Base-by-base conservation (phyloP, 2,888 invertebrate genomes). In the Caradrina kadenii region DNA sequence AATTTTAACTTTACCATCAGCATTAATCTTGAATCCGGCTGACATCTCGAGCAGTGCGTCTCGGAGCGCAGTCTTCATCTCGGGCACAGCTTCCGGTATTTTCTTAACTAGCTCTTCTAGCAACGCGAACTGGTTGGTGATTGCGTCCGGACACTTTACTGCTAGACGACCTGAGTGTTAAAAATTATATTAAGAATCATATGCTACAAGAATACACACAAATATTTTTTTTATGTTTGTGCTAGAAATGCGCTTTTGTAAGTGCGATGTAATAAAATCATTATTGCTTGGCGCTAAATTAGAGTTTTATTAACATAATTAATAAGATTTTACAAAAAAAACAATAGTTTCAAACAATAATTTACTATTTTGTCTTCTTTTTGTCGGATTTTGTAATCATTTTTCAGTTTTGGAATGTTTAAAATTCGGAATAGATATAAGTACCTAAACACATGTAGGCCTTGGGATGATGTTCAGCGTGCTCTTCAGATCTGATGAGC, bases 401-500 rank as follows among this genome's bases (percentile, higher is more conserved):
- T 1, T 35, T 8, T 35, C 8, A 8, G 7, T 6, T 35, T 35
- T 35, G 7, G 0, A 42, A 42, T 1, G 2, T 13, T 42, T 42
- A 15, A 42, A 42, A 5, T 1, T 1, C 2, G 6, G 1, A 45
- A 21, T 2, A 26, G 1, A 19, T 19, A 53, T 63, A 52, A 17
- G 45, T 42, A 85, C 98, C 98, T 81, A 98, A 96, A 68, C 98
- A 97, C 79, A 97, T 96, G 88, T 97, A 98, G 0, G 98, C 97
- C 91, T 98, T 97, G 72, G 97, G 94, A 90, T 97, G 96, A 90
- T 97, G 96, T 86, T 96, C 96, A 1, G 93, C 92, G 74, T 97
- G 96, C 45, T 97, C 97, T 55, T 97, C 97, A 31, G 96, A 93
- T 63, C 95, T 92, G 60, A 98, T 96, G 13, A 98, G 92, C 91